Percentiles rank a stretch among this genome's conserved stretches.
These are phyloP conservation scores for Radopholus similis DNA, from an alignment of 1,140 invertebrate genomes.

Conservation along the genomic window DNA sequence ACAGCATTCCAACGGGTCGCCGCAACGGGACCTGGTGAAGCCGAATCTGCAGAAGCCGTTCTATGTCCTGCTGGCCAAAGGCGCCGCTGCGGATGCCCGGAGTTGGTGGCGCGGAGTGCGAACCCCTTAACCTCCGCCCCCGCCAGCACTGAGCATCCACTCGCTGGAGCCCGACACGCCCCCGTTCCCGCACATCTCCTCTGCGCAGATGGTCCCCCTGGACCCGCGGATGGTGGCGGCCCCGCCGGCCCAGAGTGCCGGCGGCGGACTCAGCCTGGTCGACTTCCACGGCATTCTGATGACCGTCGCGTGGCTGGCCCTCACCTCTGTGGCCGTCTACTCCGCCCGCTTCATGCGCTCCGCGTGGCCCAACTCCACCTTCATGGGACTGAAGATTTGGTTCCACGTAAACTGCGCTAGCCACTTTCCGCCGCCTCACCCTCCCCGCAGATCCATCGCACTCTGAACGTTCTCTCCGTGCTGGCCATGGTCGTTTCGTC, in stretches of 20 bases:
- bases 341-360: conserved; percentile 38
- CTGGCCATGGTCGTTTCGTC: conserved; percentile 24
- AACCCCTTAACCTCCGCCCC: too few species aligned
- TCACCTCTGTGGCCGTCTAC: conserved; percentile 27
- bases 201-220: background rate
- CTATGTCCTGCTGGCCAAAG: background rate
- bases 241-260: background rate
- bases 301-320: conserved; percentile 36
- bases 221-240: background rate
- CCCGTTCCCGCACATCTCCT: background rate
- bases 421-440: background rate
- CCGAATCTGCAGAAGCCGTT: conserved; percentile 9
- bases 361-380: conserved; percentile 34
- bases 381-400: conserved; percentile 34
- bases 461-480: conserved; percentile 32
- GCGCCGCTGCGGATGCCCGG: background rate
- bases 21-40: background rate
- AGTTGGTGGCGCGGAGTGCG: background rate
- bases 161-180: background rate
- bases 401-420: conserved; percentile 27
- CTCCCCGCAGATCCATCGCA: conserved; percentile 33
- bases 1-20: background rate
- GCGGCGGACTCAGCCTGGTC: conserved; percentile 3
- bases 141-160: background rate
- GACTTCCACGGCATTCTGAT: conserved; percentile 29